Evolutionary conservation across 2,888 invertebrate genomes (phyloP).

Genomic region (Icerya purchasi): DNA sequence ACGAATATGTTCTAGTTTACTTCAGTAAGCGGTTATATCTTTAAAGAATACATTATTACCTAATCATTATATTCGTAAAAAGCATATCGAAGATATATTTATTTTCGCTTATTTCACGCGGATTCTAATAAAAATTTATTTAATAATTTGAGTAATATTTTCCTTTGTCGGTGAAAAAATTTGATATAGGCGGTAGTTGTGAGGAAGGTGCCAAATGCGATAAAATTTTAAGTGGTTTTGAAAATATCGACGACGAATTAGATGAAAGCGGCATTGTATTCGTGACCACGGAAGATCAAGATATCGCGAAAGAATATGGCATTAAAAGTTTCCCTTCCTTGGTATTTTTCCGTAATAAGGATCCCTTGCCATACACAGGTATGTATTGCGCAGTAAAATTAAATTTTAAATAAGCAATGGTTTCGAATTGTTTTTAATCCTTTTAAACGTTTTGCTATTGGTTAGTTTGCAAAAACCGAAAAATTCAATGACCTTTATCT

Average conservation of each 20-base stretch:
- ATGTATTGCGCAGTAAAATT: not conserved
- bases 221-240: conserved; percentile 59
- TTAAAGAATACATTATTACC: too few species aligned
- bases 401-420: not conserved
- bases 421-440: too few species aligned
- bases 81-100: too few species aligned
- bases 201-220: conserved; percentile 75
- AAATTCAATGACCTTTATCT: not conserved
- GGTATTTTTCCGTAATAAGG: conserved; percentile 77
- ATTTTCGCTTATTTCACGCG: too few species aligned
- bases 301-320: conserved; percentile 59
- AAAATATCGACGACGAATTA: conserved; percentile 79
- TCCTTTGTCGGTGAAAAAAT: conserved; percentile 1
- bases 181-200: conserved; percentile 46
- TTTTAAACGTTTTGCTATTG: too few species aligned
- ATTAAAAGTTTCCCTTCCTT: conserved; percentile 67
- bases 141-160: not conserved
- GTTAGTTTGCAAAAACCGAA: not conserved
- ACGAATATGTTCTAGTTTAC: conserved; percentile 83
- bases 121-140: too few species aligned
- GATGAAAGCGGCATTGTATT: conserved; percentile 84
- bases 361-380: conserved; percentile 60
- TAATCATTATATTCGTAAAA: too few species aligned
- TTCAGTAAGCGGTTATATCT: conserved; percentile 59
- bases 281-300: conserved; percentile 70